Conservation (phyloP, 2,113 vertebrate species). For the Syngnathoides biaculeatus region DNA sequence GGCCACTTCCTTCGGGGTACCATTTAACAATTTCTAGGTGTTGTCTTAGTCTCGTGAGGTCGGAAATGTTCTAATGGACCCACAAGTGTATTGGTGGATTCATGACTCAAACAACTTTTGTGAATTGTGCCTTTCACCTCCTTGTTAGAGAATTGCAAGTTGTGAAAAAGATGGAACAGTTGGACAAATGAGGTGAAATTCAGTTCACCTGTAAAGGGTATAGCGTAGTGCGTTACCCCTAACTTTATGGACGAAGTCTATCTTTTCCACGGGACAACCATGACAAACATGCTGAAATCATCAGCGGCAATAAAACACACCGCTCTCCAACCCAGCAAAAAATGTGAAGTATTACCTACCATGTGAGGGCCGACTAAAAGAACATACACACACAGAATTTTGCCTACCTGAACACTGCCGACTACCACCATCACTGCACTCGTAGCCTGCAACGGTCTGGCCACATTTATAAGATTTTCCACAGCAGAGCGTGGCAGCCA, state of each 20-base stretch:
- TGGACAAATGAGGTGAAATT: no score
- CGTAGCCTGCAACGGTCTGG: slow-evolving; percentile 56
- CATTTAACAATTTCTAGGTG: no score
- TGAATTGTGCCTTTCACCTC: no score
- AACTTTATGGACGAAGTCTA: neutral
- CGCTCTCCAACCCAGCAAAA: slow-evolving; percentile 17
- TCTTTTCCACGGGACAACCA: slow-evolving; percentile 7
- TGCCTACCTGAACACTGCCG: slow-evolving; percentile 69
- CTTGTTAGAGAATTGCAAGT: no score
- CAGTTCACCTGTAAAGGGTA: no score
- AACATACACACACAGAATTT: slow-evolving; percentile 37
- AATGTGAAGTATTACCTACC: slow-evolving; percentile 51
- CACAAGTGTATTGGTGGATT: no score
- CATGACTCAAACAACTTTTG: no score
- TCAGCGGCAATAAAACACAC: slow-evolving; percentile 46
- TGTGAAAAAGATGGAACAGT: no score
- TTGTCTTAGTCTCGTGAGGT: no score
- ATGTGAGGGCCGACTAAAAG: slow-evolving; percentile 59
- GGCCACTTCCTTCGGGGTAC: neutral
- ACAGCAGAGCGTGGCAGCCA: slow-evolving; percentile 56
- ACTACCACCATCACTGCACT: slow-evolving; percentile 36
- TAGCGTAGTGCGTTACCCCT: no score
- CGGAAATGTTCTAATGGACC: no score
- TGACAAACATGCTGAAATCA: slow-evolving; percentile 15
- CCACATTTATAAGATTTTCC: slow-evolving; percentile 75